Conservation (phyloP, 2,888 invertebrate species). For the Periphyllus acericola region DNA sequence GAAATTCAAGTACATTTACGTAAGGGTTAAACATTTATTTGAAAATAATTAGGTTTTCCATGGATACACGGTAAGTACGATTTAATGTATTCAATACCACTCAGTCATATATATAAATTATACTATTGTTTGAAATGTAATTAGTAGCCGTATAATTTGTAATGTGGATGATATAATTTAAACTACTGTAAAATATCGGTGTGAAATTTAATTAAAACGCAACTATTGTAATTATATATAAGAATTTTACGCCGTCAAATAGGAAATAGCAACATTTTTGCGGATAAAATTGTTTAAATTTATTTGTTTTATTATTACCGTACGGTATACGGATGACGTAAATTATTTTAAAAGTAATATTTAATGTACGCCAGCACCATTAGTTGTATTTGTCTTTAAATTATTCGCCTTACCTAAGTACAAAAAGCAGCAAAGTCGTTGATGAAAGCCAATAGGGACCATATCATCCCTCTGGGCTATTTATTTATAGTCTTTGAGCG, state of each 20-base stretch:
- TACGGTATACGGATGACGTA: background rate
- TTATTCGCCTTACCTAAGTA: background rate
- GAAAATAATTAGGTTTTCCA: background rate
- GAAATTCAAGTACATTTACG: too few relatives aligned
- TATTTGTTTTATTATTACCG: background rate
- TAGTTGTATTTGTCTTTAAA: background rate
- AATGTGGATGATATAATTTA: too few relatives aligned
- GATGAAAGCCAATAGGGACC: background rate
- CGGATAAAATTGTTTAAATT: too few relatives aligned
- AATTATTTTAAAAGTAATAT: background rate
- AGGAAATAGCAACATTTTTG: background rate
- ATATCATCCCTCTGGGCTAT: background rate
- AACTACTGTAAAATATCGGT: background rate
- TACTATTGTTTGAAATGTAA: background rate
- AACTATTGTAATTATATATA: background rate
- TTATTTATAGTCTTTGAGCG: background rate
- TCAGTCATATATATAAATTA: background rate
- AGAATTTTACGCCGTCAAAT: background rate
- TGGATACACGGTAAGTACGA: background rate
- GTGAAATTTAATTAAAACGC: background rate
- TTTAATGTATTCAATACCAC: background rate
- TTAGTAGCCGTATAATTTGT: background rate
- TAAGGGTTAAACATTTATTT: background rate
- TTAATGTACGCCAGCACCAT: background rate
- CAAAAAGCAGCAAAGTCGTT: background rate